Conservation (phyloP, 2,113 vertebrate genomes). For the Recurvirostra avosetta region DNA sequence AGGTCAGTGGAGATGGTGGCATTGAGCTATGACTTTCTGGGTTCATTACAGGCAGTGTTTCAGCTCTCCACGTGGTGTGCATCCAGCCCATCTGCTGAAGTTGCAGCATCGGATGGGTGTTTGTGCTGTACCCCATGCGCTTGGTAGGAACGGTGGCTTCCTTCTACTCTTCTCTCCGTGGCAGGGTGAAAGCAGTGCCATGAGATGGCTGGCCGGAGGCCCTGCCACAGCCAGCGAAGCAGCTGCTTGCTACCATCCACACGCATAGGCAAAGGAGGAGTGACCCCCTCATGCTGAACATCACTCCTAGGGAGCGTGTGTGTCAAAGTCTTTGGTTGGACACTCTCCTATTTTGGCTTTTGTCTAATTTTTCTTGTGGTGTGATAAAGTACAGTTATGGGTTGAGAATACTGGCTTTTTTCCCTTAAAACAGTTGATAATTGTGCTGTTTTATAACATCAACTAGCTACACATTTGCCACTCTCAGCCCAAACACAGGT, state of each 20-base stretch:
- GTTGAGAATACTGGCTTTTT: not conserved
- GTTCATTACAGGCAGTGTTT: fast-evolving
- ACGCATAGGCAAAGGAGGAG: not conserved
- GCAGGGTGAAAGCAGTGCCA: not conserved
- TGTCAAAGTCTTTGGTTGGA: not conserved
- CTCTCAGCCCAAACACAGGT: not conserved
- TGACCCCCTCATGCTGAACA: fast-evolving
- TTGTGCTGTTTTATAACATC: not conserved
- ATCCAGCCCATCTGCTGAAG: fast-evolving
- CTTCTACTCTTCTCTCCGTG: not conserved
- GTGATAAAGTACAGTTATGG: not conserved
- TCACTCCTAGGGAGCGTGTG: not conserved
- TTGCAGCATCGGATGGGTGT: fast-evolving
- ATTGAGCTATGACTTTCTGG: fast-evolving
- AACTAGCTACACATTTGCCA: not conserved
- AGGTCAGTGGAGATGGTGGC: not conserved
- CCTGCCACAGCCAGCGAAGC: not conserved
- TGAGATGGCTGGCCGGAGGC: not conserved
- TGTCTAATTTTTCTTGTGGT: not conserved
- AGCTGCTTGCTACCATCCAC: not conserved
- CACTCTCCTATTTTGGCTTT: not conserved
- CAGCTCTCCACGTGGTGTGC: fast-evolving
- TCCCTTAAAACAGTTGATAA: not conserved
- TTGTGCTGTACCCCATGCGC: not conserved
- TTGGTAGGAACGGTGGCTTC: not conserved